A percentile compares a stretch with the other conserved stretches of the same genome.
Conservation (phyloP, 2,888 invertebrate species). For the Callimorpha dominula region DNA sequence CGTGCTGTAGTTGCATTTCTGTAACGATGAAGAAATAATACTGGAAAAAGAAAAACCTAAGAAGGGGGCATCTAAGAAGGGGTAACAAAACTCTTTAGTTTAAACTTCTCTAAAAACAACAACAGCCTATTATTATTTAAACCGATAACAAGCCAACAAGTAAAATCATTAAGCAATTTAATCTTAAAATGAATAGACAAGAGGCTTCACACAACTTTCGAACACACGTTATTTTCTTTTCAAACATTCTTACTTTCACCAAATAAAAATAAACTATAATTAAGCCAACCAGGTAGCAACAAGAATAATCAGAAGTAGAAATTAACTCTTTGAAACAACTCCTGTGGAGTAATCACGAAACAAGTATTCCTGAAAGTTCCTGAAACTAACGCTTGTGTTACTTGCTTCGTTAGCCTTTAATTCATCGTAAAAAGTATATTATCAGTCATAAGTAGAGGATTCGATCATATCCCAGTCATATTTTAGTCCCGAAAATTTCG, state of each 20-base stretch:
- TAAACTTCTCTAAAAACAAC: not conserved
- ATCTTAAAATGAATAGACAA: not conserved
- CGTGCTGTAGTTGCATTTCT: no score
- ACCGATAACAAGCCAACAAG: conserved; percentile 2
- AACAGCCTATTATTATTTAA: not conserved
- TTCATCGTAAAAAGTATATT: conserved; percentile 1
- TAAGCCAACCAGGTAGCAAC: not conserved
- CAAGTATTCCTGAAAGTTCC: not conserved
- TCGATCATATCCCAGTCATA: no score
- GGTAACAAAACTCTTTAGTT: not conserved
- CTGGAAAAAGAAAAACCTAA: no score
- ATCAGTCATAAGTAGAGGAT: no score
- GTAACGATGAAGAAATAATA: no score
- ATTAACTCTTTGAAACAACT: not conserved
- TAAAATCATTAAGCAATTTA: not conserved
- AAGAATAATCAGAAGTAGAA: not conserved
- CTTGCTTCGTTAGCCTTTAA: not conserved
- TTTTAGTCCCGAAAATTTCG: no score
- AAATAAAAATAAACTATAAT: conserved; percentile 13
- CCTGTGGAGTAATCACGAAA: not conserved
- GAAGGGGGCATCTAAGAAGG: not conserved
- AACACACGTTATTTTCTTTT: conserved; percentile 3
- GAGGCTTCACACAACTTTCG: conserved; percentile 11
- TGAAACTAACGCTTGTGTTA: not conserved
- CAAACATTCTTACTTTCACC: conserved; percentile 21